Percentiles rank a stretch among this genome's conserved stretches.
phyloP scores from a whole-genome alignment of 2,797 vertebrate species.

The Lophotriccus pileatus region DNA sequence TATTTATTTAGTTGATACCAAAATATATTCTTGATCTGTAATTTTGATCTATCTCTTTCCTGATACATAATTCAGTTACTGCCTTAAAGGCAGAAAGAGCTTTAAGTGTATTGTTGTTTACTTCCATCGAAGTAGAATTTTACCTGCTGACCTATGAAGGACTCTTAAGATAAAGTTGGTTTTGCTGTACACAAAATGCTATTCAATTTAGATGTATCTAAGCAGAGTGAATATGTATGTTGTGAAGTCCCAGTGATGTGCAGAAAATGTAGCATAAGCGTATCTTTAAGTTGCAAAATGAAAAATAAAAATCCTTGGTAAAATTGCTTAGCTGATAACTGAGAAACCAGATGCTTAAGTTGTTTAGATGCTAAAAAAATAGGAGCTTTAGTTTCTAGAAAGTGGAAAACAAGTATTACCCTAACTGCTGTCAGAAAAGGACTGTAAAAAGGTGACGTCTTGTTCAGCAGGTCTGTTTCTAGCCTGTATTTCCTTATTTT shows the following conservation, averaged over 20 bases:
- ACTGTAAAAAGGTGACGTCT: background rate
- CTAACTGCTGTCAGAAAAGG: background rate
- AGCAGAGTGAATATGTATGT: background rate
- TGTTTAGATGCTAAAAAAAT: background rate
- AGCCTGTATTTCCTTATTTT: background rate
- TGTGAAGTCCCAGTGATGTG: background rate
- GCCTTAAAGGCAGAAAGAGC: background rate
- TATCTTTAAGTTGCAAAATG: background rate
- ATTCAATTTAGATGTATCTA: background rate
- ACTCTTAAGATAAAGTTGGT: background rate
- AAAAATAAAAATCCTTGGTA: background rate
- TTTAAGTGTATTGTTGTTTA: background rate
- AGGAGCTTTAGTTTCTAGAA: background rate
- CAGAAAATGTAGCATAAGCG: background rate
- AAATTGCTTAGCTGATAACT: background rate
- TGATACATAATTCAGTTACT: slow-evolving; percentile 7
- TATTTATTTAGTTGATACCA: background rate
- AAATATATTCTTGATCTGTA: background rate
- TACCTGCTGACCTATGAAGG: slow-evolving; percentile 25
- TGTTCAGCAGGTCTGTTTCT: background rate
- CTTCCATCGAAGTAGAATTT: background rate
- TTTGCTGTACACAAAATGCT: background rate
- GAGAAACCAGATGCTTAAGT: background rate
- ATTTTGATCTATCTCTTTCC: background rate
- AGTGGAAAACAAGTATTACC: background rate